Conservation (phyloP, 2,113 vertebrate genomes). For the Neotoma lepida region DNA sequence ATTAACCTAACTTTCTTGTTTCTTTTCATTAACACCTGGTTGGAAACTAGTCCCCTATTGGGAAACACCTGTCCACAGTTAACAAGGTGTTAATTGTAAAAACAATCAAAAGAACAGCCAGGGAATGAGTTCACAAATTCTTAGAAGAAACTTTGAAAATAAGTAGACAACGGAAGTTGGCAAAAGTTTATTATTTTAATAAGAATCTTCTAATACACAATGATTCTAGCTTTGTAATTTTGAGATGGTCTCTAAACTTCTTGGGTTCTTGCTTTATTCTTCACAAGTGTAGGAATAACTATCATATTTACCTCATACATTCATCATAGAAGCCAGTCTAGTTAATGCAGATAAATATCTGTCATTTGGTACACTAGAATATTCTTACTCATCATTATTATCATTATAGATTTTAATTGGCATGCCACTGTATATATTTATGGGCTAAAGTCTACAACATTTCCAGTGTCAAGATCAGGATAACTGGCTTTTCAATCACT, state of each 20-base stretch:
- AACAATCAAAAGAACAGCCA: conserved; percentile 53
- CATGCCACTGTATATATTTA: neutral
- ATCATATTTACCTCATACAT: neutral
- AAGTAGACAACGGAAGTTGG: conserved; percentile 5
- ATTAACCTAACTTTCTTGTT: conserved; percentile 55
- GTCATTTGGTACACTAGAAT: neutral
- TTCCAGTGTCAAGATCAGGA: neutral
- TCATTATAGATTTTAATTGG: neutral
- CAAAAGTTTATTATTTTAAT: conserved; percentile 15
- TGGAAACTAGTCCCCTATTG: conserved; percentile 23
- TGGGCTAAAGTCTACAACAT: neutral
- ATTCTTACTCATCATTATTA: neutral
- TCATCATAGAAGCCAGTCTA: neutral
- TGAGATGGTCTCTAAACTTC: neutral
- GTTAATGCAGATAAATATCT: neutral
- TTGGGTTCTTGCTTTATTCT: neutral
- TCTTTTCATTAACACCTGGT: conserved; percentile 74
- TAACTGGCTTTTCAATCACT: neutral
- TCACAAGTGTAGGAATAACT: neutral
- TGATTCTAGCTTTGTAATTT: neutral
- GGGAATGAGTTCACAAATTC: conserved; percentile 65
- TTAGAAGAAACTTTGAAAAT: conserved; percentile 63
- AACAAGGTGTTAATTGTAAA: conserved; percentile 70
- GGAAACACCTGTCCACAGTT: conserved; percentile 69
- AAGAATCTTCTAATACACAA: neutral